A percentile compares a stretch with the other conserved stretches of the same genome.
These are phyloP conservation scores for Meriones psammophilus DNA, from an alignment of 2,797 vertebrate species.

Conservation along the genomic window DNA sequence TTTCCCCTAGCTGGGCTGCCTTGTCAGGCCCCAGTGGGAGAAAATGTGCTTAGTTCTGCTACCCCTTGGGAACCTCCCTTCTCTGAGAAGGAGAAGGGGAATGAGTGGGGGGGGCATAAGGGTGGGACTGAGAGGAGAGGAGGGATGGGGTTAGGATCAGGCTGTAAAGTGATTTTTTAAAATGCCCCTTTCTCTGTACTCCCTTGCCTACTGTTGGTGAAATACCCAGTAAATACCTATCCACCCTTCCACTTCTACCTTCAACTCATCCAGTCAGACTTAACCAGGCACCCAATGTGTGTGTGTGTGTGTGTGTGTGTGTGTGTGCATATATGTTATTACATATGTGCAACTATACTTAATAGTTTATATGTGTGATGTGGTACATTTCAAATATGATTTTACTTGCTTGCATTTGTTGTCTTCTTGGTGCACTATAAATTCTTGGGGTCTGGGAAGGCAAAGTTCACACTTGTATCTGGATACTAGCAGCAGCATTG, in stretches of 20 bases:
- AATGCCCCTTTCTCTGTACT: background rate
- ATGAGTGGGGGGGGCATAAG: too few relatives aligned
- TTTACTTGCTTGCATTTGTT: constrained; percentile 44
- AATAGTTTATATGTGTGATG: background rate
- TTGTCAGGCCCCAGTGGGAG: too few relatives aligned
- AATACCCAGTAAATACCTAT: background rate
- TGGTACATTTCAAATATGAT: constrained; percentile 28
- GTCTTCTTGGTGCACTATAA: background rate
- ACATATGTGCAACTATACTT: background rate
- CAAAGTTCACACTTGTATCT: background rate
- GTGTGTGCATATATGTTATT: background rate
- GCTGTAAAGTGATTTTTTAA: too few relatives aligned
- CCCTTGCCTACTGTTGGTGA: background rate
- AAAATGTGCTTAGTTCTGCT: too few relatives aligned
- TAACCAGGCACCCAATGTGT: background rate
- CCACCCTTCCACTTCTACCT: background rate
- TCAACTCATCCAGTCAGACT: background rate
- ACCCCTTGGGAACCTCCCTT: too few relatives aligned
- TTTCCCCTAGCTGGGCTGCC: too few relatives aligned
- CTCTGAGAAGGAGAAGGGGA: too few relatives aligned
- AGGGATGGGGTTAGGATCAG: too few relatives aligned
- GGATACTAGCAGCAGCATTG: background rate
- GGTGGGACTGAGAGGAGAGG: too few relatives aligned
- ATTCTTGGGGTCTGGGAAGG: background rate
- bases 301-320: background rate